Evolutionary conservation across 2,113 vertebrate species (phyloP).

Genomic region (Embiotoca jacksoni): DNA sequence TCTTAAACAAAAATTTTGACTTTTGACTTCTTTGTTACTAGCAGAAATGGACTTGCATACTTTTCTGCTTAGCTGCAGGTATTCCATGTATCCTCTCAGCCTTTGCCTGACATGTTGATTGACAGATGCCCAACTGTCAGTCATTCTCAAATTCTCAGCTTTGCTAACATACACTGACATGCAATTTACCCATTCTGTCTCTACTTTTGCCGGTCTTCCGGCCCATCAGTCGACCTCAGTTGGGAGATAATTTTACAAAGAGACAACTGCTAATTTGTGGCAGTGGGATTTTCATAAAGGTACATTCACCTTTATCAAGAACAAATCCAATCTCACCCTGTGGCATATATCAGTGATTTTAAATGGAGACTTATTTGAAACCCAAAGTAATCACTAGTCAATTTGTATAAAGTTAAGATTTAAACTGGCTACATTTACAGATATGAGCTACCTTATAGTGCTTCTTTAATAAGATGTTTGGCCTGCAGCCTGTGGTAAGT

Average conservation of each 20-base stretch:
- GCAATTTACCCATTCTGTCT: background rate
- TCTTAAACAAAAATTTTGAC: too few species aligned
- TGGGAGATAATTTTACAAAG: slow-evolving; percentile 31
- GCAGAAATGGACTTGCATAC: too few species aligned
- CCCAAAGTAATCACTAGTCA: too few species aligned
- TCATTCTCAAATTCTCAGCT: slow-evolving; percentile 25
- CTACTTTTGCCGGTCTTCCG: background rate
- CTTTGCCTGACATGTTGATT: background rate
- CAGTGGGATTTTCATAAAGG: slow-evolving; percentile 29
- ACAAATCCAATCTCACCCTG: slow-evolving; percentile 18
- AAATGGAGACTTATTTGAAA: slow-evolving; percentile 11
- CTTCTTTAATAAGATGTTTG: slow-evolving; percentile 2
- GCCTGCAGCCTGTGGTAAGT: slow-evolving; percentile 16
- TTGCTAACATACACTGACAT: background rate
- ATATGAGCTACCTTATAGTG: background rate
- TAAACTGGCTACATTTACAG: background rate
- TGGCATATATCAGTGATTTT: slow-evolving; percentile 12
- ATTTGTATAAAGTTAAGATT: too few species aligned
- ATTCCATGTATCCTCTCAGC: background rate
- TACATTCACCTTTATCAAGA: slow-evolving; percentile 30
- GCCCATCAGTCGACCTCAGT: slow-evolving; percentile 2
- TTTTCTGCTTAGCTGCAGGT: too few species aligned
- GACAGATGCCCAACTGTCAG: slow-evolving; percentile 18
- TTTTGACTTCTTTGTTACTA: too few species aligned
- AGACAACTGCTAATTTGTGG: background rate